A percentile compares a stretch with the other conserved stretches of the same genome.
Conservation (phyloP, 23 tunicate species). For the Halocynthia roretzi region DNA sequence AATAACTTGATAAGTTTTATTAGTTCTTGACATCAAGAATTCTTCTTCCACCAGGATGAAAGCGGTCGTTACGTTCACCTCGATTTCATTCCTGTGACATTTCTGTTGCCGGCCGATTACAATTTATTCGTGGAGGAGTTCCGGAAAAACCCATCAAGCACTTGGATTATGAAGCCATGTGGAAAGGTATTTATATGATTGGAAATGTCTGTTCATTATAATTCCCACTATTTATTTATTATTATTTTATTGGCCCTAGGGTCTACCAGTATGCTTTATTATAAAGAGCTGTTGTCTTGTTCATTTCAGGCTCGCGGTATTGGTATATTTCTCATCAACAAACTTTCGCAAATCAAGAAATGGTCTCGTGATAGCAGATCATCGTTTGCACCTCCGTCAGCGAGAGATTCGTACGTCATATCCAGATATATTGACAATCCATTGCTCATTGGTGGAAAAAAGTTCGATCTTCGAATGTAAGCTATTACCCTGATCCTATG, state of each 20-base stretch:
- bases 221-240: too few species aligned
- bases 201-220: too few species aligned
- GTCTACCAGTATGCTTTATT: too few species aligned
- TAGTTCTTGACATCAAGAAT: too few species aligned
- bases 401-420: constrained; percentile 92
- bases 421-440: constrained; percentile 97
- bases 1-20: too few species aligned
- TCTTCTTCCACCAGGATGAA: constrained; percentile 87
- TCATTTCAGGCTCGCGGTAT: constrained; percentile 88
- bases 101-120: constrained; percentile 98
- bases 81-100: constrained; percentile 91
- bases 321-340: constrained; percentile 97
- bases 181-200: too few species aligned
- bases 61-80: constrained; percentile 81
- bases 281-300: background rate
- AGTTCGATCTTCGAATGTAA: constrained; percentile 95
- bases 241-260: too few species aligned
- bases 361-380: constrained; percentile 93
- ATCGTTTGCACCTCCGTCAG: constrained; percentile 62
- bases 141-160: constrained; percentile 90
- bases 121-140: constrained; percentile 98
- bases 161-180: constrained; percentile 99
- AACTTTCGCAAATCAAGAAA: constrained; percentile 94
- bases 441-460: constrained; percentile 96
- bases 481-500: background rate